phyloP scores from a whole-genome alignment of 2,797 vertebrate species.

The Coccyzus lansbergi region DNA sequence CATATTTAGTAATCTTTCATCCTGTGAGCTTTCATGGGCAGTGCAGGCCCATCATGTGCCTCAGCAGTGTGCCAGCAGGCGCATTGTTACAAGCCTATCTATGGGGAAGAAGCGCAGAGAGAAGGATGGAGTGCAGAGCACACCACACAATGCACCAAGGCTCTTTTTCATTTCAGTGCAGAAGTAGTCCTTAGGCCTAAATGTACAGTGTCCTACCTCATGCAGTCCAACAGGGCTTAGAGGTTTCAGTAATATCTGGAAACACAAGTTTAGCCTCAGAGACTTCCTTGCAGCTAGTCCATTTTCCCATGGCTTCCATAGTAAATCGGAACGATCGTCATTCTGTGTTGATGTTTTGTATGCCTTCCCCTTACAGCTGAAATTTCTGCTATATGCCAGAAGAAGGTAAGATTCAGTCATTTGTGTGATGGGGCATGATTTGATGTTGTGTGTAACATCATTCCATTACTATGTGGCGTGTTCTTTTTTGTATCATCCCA shows the following conservation, averaged over 20 bases:
- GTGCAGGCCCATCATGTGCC: not conserved
- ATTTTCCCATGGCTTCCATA: conserved; percentile 11
- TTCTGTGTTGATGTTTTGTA: conserved; percentile 78
- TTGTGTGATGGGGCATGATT: conserved; percentile 67
- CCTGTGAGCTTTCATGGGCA: not conserved
- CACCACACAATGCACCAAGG: not conserved
- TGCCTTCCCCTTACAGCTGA: conserved; percentile 91
- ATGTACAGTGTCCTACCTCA: not conserved
- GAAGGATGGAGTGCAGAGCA: not conserved
- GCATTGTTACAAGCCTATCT: not conserved
- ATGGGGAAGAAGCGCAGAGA: not conserved
- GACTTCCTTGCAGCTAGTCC: not conserved
- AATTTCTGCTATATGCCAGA: conserved; percentile 99
- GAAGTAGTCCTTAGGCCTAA: not conserved
- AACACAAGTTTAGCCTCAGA: not conserved
- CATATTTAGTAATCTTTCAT: not conserved
- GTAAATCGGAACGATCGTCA: not conserved
- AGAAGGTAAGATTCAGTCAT: conserved; percentile 90
- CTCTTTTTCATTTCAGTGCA: not conserved
- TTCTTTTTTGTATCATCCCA: conserved; percentile 39
- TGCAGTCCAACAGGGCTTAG: not conserved
- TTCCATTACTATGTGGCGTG: conserved; percentile 32
- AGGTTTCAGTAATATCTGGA: not conserved
- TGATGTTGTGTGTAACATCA: conserved; percentile 71
- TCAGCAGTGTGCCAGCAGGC: not conserved